These are phyloP conservation scores for Psephotus haematonotus DNA, from an alignment of 2,113 vertebrate genomes.

Conservation along the genomic window DNA sequence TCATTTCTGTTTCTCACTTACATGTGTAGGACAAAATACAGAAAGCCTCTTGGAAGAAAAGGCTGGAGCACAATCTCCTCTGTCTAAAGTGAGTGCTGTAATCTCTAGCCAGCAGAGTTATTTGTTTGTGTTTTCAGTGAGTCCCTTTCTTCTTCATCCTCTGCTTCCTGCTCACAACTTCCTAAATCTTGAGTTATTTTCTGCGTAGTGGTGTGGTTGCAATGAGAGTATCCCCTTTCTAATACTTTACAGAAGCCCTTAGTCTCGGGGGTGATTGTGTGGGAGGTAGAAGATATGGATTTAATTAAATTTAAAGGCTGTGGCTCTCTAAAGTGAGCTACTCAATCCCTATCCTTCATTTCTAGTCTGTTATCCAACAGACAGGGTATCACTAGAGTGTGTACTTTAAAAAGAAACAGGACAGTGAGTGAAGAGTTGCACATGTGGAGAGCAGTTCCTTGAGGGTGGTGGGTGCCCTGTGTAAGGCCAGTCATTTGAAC, in stretches of 20 bases:
- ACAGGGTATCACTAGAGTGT: not conserved
- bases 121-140: constrained; percentile 52
- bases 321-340: constrained; percentile 27
- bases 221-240: constrained; percentile 46
- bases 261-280: constrained; percentile 33
- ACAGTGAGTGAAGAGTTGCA: not conserved
- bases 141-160: constrained; percentile 36
- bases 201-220: not conserved
- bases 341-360: constrained; percentile 11
- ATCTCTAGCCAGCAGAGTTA: constrained; percentile 29
- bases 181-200: constrained; percentile 49
- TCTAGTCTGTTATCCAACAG: not conserved
- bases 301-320: constrained; percentile 59
- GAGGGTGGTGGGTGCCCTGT: not conserved
- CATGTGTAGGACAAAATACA: not conserved
- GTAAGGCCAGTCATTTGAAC: not conserved
- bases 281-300: constrained; percentile 38
- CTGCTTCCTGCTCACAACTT: constrained; percentile 47
- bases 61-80: not conserved
- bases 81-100: not conserved
- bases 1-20: not conserved
- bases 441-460: not conserved
- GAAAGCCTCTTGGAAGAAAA: not conserved
- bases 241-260: constrained; percentile 48
- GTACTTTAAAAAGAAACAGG: constrained; percentile 1